These are phyloP conservation scores for Paramisgurnus dabryanus DNA, from an alignment of 2,113 vertebrate genomes.

Conservation along the genomic window DNA sequence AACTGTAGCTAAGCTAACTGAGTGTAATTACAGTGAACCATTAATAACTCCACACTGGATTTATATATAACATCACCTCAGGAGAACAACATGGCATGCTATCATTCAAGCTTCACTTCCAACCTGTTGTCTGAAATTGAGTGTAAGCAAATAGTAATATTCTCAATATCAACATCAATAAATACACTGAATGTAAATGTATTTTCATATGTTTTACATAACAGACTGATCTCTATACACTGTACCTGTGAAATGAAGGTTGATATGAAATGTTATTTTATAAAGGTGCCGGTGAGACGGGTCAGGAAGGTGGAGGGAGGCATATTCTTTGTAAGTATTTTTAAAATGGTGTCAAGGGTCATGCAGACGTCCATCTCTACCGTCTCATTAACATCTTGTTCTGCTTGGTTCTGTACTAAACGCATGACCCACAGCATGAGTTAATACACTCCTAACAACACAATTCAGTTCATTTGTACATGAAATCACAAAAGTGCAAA, in stretches of 20 bases:
- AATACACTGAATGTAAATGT: neutral
- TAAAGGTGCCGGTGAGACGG: slow-evolving; percentile 74
- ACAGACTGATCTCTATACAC: neutral
- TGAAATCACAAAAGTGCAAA: no score
- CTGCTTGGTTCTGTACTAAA: slow-evolving; percentile 33
- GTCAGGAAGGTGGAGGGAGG: slow-evolving; percentile 80
- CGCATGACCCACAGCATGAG: slow-evolving; percentile 35
- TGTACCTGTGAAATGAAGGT: slow-evolving; percentile 51
- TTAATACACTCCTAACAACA: neutral
- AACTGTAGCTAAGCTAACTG: slow-evolving; percentile 23
- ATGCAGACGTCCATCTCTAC: slow-evolving; percentile 27
- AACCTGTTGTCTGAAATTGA: neutral
- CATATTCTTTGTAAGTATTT: slow-evolving; percentile 80
- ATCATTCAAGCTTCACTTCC: neutral
- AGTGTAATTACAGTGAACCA: slow-evolving; percentile 23
- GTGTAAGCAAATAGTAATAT: neutral
- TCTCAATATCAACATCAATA: neutral
- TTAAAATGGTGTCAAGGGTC: slow-evolving; percentile 40
- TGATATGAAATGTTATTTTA: slow-evolving; percentile 68
- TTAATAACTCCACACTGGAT: slow-evolving; percentile 27
- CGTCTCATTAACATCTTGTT: slow-evolving; percentile 45
- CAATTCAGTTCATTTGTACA: no score
- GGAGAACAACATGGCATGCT: neutral
- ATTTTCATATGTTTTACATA: neutral
- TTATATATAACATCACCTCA: slow-evolving; percentile 11